Evolutionary conservation across 2,797 vertebrate species (phyloP).

Genomic region (Cirrhinus molitorella): DNA sequence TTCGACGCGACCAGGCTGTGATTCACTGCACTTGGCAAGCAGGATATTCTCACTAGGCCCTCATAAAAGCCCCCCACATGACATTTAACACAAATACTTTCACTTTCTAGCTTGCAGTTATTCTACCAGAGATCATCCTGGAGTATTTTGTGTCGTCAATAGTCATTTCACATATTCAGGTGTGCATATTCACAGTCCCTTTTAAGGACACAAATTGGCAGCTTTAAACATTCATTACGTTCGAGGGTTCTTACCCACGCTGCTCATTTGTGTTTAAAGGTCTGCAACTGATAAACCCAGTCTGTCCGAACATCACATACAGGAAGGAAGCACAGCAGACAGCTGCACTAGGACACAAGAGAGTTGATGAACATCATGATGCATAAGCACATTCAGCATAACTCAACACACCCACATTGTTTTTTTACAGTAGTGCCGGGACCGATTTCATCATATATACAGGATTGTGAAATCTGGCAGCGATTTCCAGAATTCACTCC

Average conservation of each 20-base stretch:
- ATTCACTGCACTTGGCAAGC: background rate
- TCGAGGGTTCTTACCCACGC: too few relatives aligned
- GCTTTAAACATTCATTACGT: too few relatives aligned
- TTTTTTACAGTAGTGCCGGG: background rate
- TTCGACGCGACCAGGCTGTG: accelerated
- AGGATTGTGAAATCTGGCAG: background rate
- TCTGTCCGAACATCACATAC: background rate
- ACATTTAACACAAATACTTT: background rate
- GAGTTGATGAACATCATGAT: too few relatives aligned
- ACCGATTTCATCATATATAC: background rate
- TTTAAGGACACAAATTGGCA: too few relatives aligned
- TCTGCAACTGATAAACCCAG: background rate
- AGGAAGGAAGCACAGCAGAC: background rate
- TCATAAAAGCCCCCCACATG: background rate
- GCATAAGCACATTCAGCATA: background rate
- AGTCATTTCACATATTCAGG: background rate
- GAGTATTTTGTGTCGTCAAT: too few relatives aligned
- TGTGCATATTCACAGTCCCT: background rate
- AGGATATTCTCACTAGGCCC: background rate
- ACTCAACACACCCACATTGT: too few relatives aligned
- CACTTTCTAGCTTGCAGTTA: background rate
- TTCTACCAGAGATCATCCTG: too few relatives aligned
- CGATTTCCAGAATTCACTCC: background rate
- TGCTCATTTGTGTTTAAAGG: background rate
- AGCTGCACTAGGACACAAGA: background rate